Evolutionary conservation across 2,888 invertebrate species (phyloP), one percentile per base, ranked within the genome.

Genomic region (Girardia tigrina): DNA sequence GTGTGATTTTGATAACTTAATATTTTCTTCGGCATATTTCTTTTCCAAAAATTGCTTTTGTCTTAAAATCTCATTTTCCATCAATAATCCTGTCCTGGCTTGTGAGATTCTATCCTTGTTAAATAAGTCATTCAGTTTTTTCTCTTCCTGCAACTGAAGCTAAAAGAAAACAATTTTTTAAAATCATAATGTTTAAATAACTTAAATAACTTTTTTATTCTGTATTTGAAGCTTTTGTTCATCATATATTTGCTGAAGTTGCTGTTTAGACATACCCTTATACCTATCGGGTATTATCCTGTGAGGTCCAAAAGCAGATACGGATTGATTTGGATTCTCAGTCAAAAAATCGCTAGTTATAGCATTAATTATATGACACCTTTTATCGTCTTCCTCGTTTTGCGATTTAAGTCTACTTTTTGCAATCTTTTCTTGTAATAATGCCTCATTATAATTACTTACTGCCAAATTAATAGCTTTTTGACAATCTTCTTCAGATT

Each of bases 261-360:
- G 89, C 73, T 89, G 89, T 26, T 88, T 87, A 74, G 89, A 89
- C 90, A 92, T 91, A 72, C 93, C 93, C 84, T 90, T 91, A 83
- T 85, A 86, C 27, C 85, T 79, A 79, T 85, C 84, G 2, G 84
- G 79, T 36, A 85, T 81, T 28, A 85, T 83, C 29, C 84, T 88
- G 79, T 89, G 88, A 1, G 90, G 88, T 20, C 92, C 90, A 28
- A 90, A 87, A 20, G 89, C 88, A 80, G 92, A 92, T 79, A 82
- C 82, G 0, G 90, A 89, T 0, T 89, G 89, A 78, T 90, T 89
- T 0, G 89, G 90, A 82, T 91, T 91, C 85, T 94, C 94, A 0
- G 90, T 90, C 79, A 94, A 87, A 86, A 94, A 79, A 78, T 85
- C 85, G 16, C 85, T 83, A 78, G 82, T 83, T 70, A 85, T 81